Base-by-base conservation (phyloP, 2,113 vertebrate genomes). In the Struthidea cinerea region DNA sequence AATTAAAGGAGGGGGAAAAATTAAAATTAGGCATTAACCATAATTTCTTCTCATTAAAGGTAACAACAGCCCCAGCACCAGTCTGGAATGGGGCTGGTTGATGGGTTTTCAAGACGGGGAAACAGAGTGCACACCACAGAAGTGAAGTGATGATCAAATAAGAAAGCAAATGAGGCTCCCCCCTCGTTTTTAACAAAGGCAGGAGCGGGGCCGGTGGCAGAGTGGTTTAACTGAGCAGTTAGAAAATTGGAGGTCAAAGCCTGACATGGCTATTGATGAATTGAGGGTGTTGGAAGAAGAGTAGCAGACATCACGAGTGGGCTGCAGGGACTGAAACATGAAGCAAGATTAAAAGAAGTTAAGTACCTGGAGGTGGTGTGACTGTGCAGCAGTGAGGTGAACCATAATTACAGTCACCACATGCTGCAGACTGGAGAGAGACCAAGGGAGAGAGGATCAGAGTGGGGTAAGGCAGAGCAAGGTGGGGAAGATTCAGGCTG, bases 41-140 rank as follows among this genome's bases (percentile, higher is more conserved):
- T 93, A 78, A 96, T 96, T 96, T 84, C n/a, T 18, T 94, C 94
- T 97, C 85, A 52, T 97, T 97, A 97, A 96, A 96, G 87, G 96
- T 93, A 98, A 95, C 96, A 95, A 89, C 79, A 35, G 77, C 67
- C 60, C 65, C 53, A 68, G 67, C 46, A 0, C 4, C 52, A 21
- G 81, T 47, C 59, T 76, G 6, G 2, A 39, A 33, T 13, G 17
- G 80, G 23, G 30, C 69, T 39, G 53, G 61, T 44, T 91, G 84
- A 76, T 78, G 75, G 37, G 50, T 69, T 94, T 91, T 55, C 0
- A 42, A 85, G 96, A 68, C 0, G 1, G 24, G 75, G 39, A 86
- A 88, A 78, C 63, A 53, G 79, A 80, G 63, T 20, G 59, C 82
- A 42, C 70, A 35, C 84, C 70, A 42, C 63, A 60, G 59, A 96